These are phyloP conservation scores for Bolborhynchus lineola DNA, from an alignment of 2,113 vertebrate species.

Conservation along the genomic window DNA sequence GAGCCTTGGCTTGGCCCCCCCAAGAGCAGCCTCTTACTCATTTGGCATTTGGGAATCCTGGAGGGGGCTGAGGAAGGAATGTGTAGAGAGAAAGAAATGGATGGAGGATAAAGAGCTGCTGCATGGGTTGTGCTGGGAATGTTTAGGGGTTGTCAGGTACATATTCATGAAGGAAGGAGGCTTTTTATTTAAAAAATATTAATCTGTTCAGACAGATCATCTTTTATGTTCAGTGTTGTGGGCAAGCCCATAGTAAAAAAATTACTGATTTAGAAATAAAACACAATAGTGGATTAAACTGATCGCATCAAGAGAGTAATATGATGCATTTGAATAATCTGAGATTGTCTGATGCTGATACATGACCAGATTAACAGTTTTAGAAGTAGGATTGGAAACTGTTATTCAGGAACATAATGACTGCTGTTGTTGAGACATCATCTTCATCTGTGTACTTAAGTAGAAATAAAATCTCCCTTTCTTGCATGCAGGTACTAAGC, in stretches of 20 bases:
- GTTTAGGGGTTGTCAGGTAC: neutral
- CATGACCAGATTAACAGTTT: neutral
- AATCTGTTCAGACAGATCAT: neutral
- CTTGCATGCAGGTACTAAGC: neutral
- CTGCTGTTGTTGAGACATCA: neutral
- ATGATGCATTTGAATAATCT: neutral
- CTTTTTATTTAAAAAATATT: neutral
- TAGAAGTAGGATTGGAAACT: neutral
- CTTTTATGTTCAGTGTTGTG: neutral
- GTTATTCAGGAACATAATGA: neutral
- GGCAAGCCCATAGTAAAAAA: neutral
- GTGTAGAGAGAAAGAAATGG: neutral
- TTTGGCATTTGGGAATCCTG: neutral
- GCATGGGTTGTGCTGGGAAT: neutral
- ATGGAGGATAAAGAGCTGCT: neutral
- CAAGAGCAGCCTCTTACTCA: neutral
- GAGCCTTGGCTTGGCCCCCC: neutral
- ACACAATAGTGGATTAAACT: neutral
- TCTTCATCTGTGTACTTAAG: neutral
- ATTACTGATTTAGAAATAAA: neutral
- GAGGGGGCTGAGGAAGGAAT: neutral
- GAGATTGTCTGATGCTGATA: neutral
- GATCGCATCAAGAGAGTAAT: neutral
- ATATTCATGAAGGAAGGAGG: neutral
- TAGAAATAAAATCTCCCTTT: neutral